These are phyloP conservation scores for Austrolebias charrua DNA, from an alignment of 2,797 vertebrate genomes.

Conservation along the genomic window DNA sequence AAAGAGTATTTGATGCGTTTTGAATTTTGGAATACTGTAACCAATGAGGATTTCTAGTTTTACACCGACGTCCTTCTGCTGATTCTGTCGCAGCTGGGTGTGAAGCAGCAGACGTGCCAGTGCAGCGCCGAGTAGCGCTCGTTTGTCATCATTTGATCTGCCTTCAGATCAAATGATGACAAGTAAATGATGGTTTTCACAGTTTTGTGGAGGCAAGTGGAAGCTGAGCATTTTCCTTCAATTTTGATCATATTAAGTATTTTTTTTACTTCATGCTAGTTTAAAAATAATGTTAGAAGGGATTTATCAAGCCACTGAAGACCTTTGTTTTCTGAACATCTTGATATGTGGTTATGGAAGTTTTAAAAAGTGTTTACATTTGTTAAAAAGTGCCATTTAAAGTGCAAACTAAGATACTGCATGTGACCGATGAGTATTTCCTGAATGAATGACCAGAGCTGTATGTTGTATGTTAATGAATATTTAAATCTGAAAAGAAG, in stretches of 20 bases:
- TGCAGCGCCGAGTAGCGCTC: background rate
- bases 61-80: conserved; percentile 9
- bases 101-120: background rate
- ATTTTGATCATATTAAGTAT: background rate
- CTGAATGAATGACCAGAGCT: background rate
- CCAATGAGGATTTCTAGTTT: conserved; percentile 31
- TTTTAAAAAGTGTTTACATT: background rate
- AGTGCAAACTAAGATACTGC: background rate
- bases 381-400: conserved; percentile 1
- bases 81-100: conserved; percentile 10
- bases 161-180: background rate
- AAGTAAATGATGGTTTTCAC: background rate
- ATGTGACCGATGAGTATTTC: background rate
- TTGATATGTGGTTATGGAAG: conserved; percentile 10
- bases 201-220: background rate
- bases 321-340: background rate
- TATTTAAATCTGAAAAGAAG: background rate
- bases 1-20: background rate
- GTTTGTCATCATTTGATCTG: background rate
- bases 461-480: background rate
- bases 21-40: conserved; percentile 1
- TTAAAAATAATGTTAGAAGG: background rate
- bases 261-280: too few species aligned
- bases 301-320: background rate
- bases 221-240: background rate